Evolutionary conservation across 2,797 vertebrate species (phyloP).

Genomic region (Danio albolineatus): DNA sequence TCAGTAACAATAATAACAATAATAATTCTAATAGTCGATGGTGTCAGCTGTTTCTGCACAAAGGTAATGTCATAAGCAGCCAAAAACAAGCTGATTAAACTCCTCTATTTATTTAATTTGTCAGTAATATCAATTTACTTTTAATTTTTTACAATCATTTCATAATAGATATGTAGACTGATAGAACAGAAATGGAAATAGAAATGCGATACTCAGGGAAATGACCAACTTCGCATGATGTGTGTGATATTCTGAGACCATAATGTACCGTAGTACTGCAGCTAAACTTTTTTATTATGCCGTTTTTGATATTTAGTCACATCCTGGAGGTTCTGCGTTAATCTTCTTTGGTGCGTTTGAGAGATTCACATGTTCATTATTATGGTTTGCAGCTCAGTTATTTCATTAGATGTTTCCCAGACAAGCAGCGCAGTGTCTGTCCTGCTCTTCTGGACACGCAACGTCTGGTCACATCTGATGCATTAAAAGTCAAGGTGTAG

Average conservation of each 20-base stretch:
- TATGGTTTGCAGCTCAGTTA: constrained; percentile 3
- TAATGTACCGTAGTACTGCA: background rate
- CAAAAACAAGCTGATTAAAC: too few species aligned
- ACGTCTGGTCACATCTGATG: constrained; percentile 14
- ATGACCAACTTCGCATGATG: too few species aligned
- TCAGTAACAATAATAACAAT: too few species aligned
- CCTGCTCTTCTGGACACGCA: background rate
- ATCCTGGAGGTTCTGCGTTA: background rate
- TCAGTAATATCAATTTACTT: too few species aligned
- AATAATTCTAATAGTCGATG: too few species aligned
- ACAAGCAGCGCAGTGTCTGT: constrained; percentile 18
- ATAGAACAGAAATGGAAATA: too few species aligned
- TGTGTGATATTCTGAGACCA: background rate
- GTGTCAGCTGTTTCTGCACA: too few species aligned
- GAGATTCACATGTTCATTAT: constrained; percentile 19
- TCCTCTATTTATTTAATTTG: too few species aligned
- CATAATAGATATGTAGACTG: too few species aligned
- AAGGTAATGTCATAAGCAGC: too few species aligned
- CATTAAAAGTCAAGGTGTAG: background rate
- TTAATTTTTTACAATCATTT: too few species aligned
- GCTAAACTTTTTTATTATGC: background rate
- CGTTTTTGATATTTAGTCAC: background rate
- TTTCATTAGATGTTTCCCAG: constrained; percentile 19
- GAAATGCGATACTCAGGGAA: too few species aligned
- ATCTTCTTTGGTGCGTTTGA: background rate